Base-by-base conservation (phyloP, 1,140 invertebrate genomes). In the Pissodes strobi region DNA sequence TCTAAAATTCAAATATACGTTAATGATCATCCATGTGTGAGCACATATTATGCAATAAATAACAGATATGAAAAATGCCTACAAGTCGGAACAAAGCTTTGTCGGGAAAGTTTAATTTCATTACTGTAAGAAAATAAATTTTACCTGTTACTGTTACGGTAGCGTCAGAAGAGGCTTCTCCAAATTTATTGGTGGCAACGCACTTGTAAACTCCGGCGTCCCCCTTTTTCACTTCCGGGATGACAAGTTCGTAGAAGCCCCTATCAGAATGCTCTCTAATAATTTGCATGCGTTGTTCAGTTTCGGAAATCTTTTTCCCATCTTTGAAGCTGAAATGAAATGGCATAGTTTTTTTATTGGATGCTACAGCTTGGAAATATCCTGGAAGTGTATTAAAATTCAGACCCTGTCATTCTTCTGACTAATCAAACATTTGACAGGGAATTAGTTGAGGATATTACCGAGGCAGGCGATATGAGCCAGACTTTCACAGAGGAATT, bases 141-240 rank as follows among this genome's bases (percentile, higher is more conserved):
- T 9, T 80, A 89, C 89, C 87, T 49, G 90, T 89, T 48, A 96
- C 91, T 43, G 88, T 87, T 4, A 96, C 87, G 0, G 79, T 82
- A 0, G 89, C 93, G 69, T 91, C 88, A 43, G 89, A 90, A 2
- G 83, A 83, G 4, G 86, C 86, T 68, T 91, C 87, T 0, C 95
- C 95, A 71, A 86, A 88, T 46, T 86, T 87, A 77, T 99, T 99
- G 1, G 81, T 85, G 5, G 94, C 95, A 1, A 87, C 86, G 75
- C 93, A 96, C 46, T 88, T 88, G 80, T 99, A 99, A 17, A 84
- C 83, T 8, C 96, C 97, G 27, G 89, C 90, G 79, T 99, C 96
- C 10, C 82, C 74, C 19, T 84, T 83, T 52, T 83, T 86, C 0
- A 96, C 92, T 65, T 94, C 86, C 0, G 87, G 84, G 65, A 99